Base-by-base conservation (phyloP, 2,888 invertebrate genomes). In the Caenorhabditis angaria region DNA sequence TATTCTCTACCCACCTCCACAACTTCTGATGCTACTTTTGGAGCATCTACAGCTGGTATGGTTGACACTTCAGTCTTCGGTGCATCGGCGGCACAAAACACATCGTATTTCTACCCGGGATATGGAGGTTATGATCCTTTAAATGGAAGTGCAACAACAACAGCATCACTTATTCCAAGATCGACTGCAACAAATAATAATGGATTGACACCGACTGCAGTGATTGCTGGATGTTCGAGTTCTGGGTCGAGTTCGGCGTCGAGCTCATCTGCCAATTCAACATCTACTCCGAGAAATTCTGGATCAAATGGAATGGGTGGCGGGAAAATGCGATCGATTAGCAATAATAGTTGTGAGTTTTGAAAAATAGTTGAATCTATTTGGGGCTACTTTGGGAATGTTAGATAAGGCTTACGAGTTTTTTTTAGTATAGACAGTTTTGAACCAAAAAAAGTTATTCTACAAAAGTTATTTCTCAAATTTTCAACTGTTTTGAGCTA, bases 211-310 rank as follows among this genome's bases (percentile, higher is more conserved):
- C n/a, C 55, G n/a, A 54, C 54, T 8, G 27, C 24, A 5, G 54
- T 27, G 8, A n/a, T 70, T 22, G 51, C 61, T 25, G 65, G 57
- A 35, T 70, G 70, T 53, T 66, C 70, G n/a, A 70, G 65, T 22
- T 70, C 70, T 2, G 70, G 70, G 14, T 70, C 70, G 0, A 65
- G 65, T 10, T 66, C 70, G 2, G 66, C 73, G 1, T 68, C 70
- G 0, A 61, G 69, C 64, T 67, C 76, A 6, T 69, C 70, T 6
- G 61, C 67, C 48, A 74, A 70, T 48, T 71, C 76, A 0, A 71
- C 76, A 25, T 67, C 67, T 6, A 68, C 71, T 10, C 66, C 67
- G 18, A 60, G 62, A 24, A 41, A 51, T 12, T 47, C 65, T 24
- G 25, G 2, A 35, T 24, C n/a, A 2, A 35, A n/a, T 35, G 57